Conservation (phyloP, 2,888 invertebrate genomes). For the Ernsta delagoae region DNA sequence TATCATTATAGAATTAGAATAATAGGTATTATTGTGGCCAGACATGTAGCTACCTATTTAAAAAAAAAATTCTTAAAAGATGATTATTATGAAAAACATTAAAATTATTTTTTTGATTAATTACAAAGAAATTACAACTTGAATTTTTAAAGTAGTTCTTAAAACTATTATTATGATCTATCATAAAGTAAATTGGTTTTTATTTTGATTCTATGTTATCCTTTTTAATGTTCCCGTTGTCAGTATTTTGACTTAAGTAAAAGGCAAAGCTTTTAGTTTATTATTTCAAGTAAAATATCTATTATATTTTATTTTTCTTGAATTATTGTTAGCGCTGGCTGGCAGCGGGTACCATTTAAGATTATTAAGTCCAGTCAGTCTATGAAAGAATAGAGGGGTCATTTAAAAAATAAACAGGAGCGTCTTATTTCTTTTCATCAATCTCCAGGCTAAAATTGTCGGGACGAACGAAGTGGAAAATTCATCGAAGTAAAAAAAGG, state of each 20-base stretch:
- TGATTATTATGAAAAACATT: too few relatives aligned
- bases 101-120: too few relatives aligned
- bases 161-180: too few relatives aligned
- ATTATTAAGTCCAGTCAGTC: conserved; percentile 35
- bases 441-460: conserved; percentile 39
- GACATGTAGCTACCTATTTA: too few relatives aligned
- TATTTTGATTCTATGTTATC: too few relatives aligned
- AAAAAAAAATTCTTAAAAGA: too few relatives aligned
- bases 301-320: conserved; percentile 19
- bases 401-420: conserved; percentile 34
- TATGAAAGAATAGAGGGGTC: conserved; percentile 37
- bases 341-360: conserved; percentile 19
- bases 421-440: conserved; percentile 38
- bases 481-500: conserved; percentile 42
- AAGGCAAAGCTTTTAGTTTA: conserved; percentile 18
- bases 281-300: conserved; percentile 14
- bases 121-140: too few relatives aligned
- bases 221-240: too few relatives aligned
- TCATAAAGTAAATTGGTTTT: too few relatives aligned
- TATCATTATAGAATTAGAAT: too few relatives aligned
- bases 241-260: background rate
- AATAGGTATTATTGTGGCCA: too few relatives aligned
- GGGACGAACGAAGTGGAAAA: conserved; percentile 42
- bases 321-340: conserved; percentile 12
- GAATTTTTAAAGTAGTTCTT: too few relatives aligned